phyloP scores from a whole-genome alignment of 2,113 vertebrate species.

The Pachycephala philippinensis region DNA sequence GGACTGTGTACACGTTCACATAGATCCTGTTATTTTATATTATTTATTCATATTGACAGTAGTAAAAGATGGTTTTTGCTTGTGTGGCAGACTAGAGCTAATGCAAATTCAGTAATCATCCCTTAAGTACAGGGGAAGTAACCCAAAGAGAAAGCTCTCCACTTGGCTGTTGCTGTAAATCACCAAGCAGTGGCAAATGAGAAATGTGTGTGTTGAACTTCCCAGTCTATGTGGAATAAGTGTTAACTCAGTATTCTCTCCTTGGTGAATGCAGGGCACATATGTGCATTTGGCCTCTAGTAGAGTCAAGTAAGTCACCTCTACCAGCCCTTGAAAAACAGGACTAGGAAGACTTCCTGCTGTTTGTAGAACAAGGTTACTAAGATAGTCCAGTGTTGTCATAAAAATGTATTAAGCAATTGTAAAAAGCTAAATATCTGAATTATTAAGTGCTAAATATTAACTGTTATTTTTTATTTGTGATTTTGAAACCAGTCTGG shows the following conservation, averaged over 20 bases:
- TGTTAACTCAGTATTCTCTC: not conserved
- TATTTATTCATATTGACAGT: not conserved
- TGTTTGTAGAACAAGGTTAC: not conserved
- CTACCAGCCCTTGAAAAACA: constrained; percentile 25
- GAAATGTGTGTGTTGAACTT: not conserved
- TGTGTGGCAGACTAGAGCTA: not conserved
- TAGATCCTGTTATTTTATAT: not conserved
- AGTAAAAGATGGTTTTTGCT: not conserved
- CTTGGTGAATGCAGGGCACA: not conserved
- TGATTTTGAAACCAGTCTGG: not conserved
- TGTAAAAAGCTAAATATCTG: not conserved
- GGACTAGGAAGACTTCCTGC: not conserved
- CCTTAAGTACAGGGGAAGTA: not conserved
- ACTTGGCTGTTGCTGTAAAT: not conserved
- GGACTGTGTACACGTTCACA: not conserved
- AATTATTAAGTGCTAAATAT: not conserved
- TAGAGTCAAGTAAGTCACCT: constrained; percentile 17
- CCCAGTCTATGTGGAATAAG: not conserved
- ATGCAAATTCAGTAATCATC: not conserved
- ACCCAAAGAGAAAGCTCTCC: not conserved
- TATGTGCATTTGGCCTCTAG: not conserved
- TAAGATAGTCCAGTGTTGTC: not conserved
- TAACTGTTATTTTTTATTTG: not conserved
- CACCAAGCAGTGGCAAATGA: not conserved
- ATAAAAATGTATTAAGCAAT: not conserved